phyloP scores from a whole-genome alignment of 2,113 vertebrate genomes.

The Prietella phreatophila region DNA sequence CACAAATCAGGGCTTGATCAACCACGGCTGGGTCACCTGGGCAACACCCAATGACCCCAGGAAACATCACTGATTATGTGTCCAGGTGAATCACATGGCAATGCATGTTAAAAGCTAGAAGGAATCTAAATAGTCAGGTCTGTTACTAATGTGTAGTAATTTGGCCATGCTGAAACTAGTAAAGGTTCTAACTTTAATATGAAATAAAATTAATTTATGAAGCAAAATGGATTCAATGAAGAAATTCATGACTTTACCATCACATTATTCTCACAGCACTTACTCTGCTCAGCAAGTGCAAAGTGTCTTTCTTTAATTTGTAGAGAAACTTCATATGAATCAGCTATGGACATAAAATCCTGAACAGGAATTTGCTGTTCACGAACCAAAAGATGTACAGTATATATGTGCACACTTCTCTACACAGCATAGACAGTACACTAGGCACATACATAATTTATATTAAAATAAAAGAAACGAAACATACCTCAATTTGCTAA shows the following conservation, averaged over 20 bases:
- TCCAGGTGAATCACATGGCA: no score
- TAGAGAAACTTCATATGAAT: not conserved
- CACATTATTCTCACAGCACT: conserved; percentile 21
- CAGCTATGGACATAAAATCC: not conserved
- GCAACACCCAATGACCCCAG: no score
- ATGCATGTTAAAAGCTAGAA: not conserved
- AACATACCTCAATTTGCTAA: not conserved
- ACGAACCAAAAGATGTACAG: not conserved
- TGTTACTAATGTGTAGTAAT: not conserved
- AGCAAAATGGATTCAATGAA: conserved; percentile 2
- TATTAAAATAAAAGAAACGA: no score
- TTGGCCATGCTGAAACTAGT: conserved; percentile 10
- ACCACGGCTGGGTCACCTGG: no score
- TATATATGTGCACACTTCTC: not conserved
- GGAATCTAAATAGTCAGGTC: not conserved
- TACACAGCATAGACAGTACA: not conserved
- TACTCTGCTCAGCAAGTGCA: not conserved
- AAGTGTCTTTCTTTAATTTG: not conserved
- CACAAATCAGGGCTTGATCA: no score
- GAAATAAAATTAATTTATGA: conserved; percentile 12
- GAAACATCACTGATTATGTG: no score
- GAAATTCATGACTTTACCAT: conserved; percentile 5
- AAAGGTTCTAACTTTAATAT: not conserved
- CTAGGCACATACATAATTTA: no score
- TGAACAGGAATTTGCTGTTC: not conserved